Evolutionary conservation across 2,113 vertebrate genomes (phyloP).

Genomic region (Trichechus manatus): DNA sequence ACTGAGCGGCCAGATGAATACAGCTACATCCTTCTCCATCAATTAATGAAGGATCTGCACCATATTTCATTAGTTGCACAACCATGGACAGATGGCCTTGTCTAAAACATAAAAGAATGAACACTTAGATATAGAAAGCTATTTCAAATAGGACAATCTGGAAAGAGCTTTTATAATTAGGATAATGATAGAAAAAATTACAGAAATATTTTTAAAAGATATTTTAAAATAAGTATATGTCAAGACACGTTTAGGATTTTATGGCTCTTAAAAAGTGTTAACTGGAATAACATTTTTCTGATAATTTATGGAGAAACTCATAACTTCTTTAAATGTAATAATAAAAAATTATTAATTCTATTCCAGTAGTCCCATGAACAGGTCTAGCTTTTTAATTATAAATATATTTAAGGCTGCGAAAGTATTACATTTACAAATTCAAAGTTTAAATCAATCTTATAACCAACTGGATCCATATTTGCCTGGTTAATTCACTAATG

Average conservation of each 20-base stretch:
- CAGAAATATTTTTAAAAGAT: not conserved
- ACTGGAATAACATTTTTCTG: not conserved
- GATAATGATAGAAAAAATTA: not conserved
- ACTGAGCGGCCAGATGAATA: constrained; percentile 98
- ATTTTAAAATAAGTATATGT: constrained; percentile 49
- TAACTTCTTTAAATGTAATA: constrained; percentile 37
- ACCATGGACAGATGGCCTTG: constrained; percentile 99
- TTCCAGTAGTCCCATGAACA: constrained; percentile 7
- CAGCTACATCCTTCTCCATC: constrained; percentile 99
- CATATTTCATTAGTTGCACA: constrained; percentile 98
- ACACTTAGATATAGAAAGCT: constrained; percentile 73
- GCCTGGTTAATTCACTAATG: not conserved
- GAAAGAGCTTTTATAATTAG: not conserved
- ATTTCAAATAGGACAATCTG: constrained; percentile 47
- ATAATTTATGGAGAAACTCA: constrained; percentile 1
- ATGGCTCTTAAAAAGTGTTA: constrained; percentile 30
- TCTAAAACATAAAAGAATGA: constrained; percentile 88
- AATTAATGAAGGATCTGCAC: constrained; percentile 97
- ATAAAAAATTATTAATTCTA: constrained; percentile 21
- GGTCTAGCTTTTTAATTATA: not conserved
- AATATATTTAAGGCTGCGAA: not conserved
- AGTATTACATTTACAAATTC: constrained; percentile 50
- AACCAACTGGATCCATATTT: not conserved
- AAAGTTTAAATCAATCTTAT: constrained; percentile 20
- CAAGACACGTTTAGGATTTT: constrained; percentile 26